Conservation (phyloP, 1,140 invertebrate genomes). For the Hormaphis cornu region DNA sequence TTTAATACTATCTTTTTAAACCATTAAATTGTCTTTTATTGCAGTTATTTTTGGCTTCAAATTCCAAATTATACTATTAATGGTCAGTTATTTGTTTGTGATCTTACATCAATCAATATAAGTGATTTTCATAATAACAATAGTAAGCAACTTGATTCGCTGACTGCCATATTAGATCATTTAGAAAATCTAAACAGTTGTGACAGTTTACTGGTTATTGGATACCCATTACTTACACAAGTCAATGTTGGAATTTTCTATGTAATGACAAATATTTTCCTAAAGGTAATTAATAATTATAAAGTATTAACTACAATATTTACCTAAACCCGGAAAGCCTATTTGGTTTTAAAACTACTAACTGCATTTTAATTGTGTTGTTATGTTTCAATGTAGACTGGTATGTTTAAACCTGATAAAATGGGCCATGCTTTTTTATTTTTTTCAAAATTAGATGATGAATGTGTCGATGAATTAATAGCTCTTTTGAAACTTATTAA, state of each 20-base stretch:
- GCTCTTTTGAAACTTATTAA: background rate
- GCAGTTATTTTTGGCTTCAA: constrained; percentile 24
- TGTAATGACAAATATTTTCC: background rate
- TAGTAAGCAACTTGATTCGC: constrained; percentile 16
- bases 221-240: constrained; percentile 25
- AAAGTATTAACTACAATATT: no score
- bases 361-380: background rate
- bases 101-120: constrained; percentile 7
- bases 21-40: background rate
- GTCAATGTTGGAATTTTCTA: constrained; percentile 21
- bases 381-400: background rate
- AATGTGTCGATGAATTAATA: background rate
- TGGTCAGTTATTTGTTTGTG: constrained; percentile 10
- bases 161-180: constrained; percentile 18
- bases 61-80: background rate
- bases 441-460: background rate
- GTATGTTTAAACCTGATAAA: constrained; percentile 12
- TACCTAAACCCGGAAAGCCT: no score
- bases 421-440: constrained; percentile 24
- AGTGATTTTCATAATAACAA: constrained; percentile 19
- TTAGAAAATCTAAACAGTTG: background rate
- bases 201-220: constrained; percentile 24
- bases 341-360: background rate
- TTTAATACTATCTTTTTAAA: background rate
- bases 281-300: constrained; percentile 14